Evolutionary conservation across 2,113 vertebrate genomes (phyloP).

Genomic region (Labeo rohita): DNA sequence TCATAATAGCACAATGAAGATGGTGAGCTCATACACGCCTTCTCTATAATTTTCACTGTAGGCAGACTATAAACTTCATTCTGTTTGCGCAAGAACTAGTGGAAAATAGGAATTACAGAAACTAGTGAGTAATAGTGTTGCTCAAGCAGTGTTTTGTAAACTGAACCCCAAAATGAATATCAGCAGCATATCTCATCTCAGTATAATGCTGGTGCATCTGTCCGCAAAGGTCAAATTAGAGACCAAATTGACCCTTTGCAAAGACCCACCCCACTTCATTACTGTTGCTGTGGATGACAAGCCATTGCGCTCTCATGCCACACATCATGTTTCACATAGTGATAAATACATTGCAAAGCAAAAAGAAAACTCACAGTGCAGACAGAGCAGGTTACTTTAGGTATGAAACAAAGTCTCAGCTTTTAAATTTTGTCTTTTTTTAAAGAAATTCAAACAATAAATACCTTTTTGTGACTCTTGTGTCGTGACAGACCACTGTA

Average conservation of each 20-base stretch:
- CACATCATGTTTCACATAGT: no score
- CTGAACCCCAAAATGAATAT: not conserved
- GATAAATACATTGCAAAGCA: no score
- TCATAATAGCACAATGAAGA: not conserved
- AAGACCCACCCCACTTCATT: no score
- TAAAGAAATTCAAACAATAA: no score
- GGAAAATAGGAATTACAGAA: not conserved
- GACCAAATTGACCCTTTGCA: not conserved
- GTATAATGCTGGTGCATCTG: not conserved
- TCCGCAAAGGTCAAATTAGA: constrained; percentile 2
- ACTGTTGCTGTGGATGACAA: no score
- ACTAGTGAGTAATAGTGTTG: not conserved
- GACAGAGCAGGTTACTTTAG: no score
- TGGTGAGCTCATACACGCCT: not conserved
- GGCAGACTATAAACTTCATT: not conserved
- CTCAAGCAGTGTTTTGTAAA: not conserved
- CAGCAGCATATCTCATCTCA: not conserved
- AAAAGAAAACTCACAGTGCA: no score
- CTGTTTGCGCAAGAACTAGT: not conserved
- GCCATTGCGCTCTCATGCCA: no score
- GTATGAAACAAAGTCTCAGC: no score
- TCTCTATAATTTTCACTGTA: not conserved
- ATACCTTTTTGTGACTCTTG: no score
- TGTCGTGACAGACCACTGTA: no score
- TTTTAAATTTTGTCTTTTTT: no score